Evolutionary conservation across 2,113 vertebrate genomes (phyloP).

Genomic region (Nannobrachium achirus): DNA sequence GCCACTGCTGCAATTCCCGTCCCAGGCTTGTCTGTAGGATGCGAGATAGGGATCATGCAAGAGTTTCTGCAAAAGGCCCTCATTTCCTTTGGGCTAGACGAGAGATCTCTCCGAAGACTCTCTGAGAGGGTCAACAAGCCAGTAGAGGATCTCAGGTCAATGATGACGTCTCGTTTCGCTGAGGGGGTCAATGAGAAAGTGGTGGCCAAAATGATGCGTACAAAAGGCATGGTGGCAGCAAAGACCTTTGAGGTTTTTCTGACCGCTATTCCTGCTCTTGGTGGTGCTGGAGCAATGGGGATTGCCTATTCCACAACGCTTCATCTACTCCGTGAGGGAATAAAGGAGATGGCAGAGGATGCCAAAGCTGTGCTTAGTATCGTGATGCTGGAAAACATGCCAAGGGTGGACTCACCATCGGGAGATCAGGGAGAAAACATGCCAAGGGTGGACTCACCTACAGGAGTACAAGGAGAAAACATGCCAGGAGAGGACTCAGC

Average conservation of each 20-base stretch:
- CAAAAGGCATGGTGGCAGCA: background rate
- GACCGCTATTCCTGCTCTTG: conserved; percentile 19
- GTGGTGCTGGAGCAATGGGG: conserved; percentile 10
- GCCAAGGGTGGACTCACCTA: too few relatives aligned
- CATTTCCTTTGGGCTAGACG: conserved; percentile 72
- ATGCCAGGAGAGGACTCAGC: too few relatives aligned
- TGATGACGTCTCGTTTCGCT: conserved; percentile 59
- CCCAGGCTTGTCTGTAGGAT: conserved; percentile 59
- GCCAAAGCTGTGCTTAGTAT: conserved; percentile 17
- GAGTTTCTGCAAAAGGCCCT: conserved; percentile 38
- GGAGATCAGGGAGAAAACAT: too few relatives aligned
- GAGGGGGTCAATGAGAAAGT: background rate
- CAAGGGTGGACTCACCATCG: too few relatives aligned
- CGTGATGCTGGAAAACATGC: too few relatives aligned
- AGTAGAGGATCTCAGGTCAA: conserved; percentile 52
- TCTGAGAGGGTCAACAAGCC: conserved; percentile 72
- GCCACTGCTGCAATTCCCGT: conserved; percentile 52
- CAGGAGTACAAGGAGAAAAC: too few relatives aligned
- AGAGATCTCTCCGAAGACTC: conserved; percentile 66
- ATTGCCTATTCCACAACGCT: conserved; percentile 28
- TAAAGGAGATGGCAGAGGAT: conserved; percentile 37
- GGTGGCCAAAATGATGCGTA: background rate
- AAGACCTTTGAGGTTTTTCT: conserved; percentile 8
- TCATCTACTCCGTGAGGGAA: conserved; percentile 19
- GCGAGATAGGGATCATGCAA: conserved; percentile 35